Evolutionary conservation across 2,113 vertebrate species (phyloP), one percentile per base, ranked within the genome.

Genomic region (Oxyruncus cristatus): DNA sequence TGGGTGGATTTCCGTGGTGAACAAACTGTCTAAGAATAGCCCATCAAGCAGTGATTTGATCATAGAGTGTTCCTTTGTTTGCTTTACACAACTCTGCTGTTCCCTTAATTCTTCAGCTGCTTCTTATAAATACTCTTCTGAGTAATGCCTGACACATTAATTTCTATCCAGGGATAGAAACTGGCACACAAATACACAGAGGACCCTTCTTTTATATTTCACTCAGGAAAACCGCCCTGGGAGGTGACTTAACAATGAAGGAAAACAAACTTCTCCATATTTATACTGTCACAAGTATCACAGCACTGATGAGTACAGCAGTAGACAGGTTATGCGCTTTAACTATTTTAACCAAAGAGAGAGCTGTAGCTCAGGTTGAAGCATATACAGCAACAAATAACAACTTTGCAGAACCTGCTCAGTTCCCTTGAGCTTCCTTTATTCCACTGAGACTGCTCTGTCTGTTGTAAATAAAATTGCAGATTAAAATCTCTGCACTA

Each of bases 161-260:
- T 62, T 95, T 94, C 76, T 84, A 33, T 79, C 83, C 67, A 73
- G 62, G 56, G 42, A 83, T n/a, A 42, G 79, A 96, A 97, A 93
- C 37, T 1, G 0, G 27, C 19, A 82, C 41, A 88, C 58, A 93
- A 96, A 93, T 66, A 84, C 52, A 56, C 49, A 61, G 4, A 85
- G 44, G 50, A 84, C 35, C 20, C 24, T 66, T 87, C 66, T 56
- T 92, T 17, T 53, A 20, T 76, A 85, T 46, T 81, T 71, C 71
- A 65, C 17, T 39, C 37, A 63, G 78, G 63, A 67, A 90, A 94
- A 93, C 91, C 8, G 74, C 6, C 63, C 32, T 52, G 13, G 21
- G 22, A 77, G 15, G 11, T 92, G 56, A 80, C 41, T 95, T 65
- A 78, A 88, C 63, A 32, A 44, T 33, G 55, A 80, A 80, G 23